A percentile compares a stretch with the other conserved stretches of the same genome.
These are phyloP conservation scores for Nomia melanderi DNA, from an alignment of 1,140 invertebrate species.

Conservation along the genomic window DNA sequence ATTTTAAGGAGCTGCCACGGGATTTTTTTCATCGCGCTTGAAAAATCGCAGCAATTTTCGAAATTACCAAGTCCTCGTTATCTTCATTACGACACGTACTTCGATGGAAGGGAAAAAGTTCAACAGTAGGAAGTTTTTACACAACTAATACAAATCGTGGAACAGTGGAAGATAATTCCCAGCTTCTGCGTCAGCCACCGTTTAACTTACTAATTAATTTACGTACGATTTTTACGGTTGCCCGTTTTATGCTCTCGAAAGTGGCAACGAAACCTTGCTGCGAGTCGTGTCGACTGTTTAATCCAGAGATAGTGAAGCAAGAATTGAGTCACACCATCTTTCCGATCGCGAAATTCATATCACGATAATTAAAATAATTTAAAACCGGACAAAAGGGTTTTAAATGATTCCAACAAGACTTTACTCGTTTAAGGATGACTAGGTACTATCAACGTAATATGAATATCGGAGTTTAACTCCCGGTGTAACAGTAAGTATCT, in stretches of 20 bases:
- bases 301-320: background rate
- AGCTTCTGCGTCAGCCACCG: background rate
- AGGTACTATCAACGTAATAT: too few relatives aligned
- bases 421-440: too few relatives aligned
- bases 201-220: constrained; percentile 2
- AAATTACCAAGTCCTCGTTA: constrained; percentile 36
- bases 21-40: background rate
- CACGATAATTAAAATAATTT: too few relatives aligned
- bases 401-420: too few relatives aligned
- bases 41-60: constrained; percentile 47
- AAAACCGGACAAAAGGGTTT: too few relatives aligned
- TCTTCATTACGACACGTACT: constrained; percentile 34
- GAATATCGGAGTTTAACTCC: too few relatives aligned
- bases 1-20: background rate
- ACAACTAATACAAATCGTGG: fast-evolving
- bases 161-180: background rate
- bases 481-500: too few relatives aligned
- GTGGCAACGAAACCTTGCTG: background rate
- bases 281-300: background rate
- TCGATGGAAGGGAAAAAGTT: background rate
- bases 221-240: too few relatives aligned
- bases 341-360: background rate
- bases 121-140: constrained; percentile 19
- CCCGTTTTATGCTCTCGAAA: too few relatives aligned
- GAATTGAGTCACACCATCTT: background rate